A percentile compares a stretch with the other conserved stretches of the same genome.
Evolutionary conservation across 2,888 invertebrate genomes (phyloP).

Genomic region (Galeopsomyia nigrocyanea): DNA sequence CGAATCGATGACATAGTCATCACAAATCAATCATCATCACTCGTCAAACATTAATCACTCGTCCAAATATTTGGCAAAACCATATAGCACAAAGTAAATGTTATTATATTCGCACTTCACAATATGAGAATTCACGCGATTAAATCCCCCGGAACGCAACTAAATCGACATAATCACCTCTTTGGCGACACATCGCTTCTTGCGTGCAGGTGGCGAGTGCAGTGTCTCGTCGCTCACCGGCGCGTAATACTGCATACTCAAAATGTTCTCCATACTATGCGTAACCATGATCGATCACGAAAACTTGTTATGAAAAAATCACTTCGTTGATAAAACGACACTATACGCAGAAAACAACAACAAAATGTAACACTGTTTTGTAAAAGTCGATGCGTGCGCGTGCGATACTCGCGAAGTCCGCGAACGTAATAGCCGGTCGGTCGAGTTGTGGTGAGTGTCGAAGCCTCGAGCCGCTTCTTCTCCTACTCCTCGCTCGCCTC

Average conservation of each 20-base stretch:
- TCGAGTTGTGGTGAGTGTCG: slow-evolving; percentile 14
- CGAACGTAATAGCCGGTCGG: slow-evolving; percentile 36
- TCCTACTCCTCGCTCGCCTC: background rate
- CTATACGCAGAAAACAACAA: no score
- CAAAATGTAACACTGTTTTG: background rate
- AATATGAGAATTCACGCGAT: no score
- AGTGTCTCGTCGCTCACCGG: slow-evolving; percentile 56
- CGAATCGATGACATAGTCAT: no score
- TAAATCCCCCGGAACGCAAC: no score
- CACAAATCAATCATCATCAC: no score
- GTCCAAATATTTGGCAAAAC: no score
- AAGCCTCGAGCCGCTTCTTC: slow-evolving; percentile 23
- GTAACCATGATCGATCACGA: slow-evolving; percentile 61
- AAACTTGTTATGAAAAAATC: no score
- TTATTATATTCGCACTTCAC: no score
- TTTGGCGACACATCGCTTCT: slow-evolving; percentile 64
- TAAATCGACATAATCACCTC: slow-evolving; percentile 58
- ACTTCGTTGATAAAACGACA: no score
- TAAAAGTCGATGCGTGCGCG: background rate
- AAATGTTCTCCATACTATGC: slow-evolving; percentile 67
- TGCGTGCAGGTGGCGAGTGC: slow-evolving; percentile 60
- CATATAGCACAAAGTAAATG: no score
- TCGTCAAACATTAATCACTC: no score
- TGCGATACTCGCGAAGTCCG: slow-evolving; percentile 35
- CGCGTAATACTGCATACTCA: slow-evolving; percentile 65